A percentile compares a stretch with the other conserved stretches of the same genome.
Conservation (phyloP, 2,113 vertebrate genomes). For the Xiphophorus couchianus region DNA sequence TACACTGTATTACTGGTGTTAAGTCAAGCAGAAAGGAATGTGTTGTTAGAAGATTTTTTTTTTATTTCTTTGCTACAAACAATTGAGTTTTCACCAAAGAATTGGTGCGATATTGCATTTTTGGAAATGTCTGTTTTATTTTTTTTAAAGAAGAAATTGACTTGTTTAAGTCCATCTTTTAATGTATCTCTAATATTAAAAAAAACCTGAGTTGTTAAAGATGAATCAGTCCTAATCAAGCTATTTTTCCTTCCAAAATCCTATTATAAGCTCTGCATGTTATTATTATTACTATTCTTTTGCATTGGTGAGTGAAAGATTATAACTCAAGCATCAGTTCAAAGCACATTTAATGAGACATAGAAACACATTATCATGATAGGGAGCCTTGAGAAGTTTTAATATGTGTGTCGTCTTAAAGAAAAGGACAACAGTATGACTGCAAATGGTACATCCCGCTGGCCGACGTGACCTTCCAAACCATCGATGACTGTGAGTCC, state of each 20-base stretch:
- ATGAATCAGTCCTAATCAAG: too few species aligned
- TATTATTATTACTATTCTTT: background rate
- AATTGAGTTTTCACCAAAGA: too few species aligned
- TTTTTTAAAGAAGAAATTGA: too few species aligned
- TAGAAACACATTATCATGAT: background rate
- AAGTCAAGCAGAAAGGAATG: too few species aligned
- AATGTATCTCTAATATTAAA: too few species aligned
- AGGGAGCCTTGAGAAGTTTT: background rate
- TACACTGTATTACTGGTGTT: too few species aligned
- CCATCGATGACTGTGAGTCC: slow-evolving; percentile 88
- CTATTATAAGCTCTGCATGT: background rate
- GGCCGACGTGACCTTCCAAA: slow-evolving; percentile 92
- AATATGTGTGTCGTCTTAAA: slow-evolving; percentile 47
- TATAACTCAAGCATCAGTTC: background rate
- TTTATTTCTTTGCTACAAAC: too few species aligned
- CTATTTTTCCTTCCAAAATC: background rate
- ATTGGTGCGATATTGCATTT: too few species aligned
- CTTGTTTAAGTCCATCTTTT: too few species aligned
- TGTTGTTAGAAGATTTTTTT: too few species aligned
- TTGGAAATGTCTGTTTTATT: too few species aligned
- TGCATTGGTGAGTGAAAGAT: background rate
- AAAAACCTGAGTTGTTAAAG: too few species aligned
- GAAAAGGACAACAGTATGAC: slow-evolving; percentile 94
- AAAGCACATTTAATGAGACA: background rate
- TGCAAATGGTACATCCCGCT: slow-evolving; percentile 97